A percentile compares a stretch with the other conserved stretches of the same genome.
Evolutionary conservation across 2,888 invertebrate species (phyloP).

Genomic region (Tuberolachnus salignus): DNA sequence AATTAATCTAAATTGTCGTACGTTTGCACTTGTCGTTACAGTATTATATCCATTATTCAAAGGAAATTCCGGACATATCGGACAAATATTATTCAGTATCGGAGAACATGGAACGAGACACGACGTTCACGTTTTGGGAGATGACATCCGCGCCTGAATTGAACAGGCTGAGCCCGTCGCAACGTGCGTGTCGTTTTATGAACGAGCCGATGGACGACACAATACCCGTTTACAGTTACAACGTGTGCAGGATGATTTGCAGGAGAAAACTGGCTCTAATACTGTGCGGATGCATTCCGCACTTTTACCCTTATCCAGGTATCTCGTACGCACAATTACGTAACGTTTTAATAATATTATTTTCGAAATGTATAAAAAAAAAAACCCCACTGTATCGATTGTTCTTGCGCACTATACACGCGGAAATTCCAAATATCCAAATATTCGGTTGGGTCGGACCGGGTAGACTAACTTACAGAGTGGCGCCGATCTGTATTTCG

Average conservation of each 20-base stretch:
- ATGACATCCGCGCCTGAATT: conserved; percentile 59
- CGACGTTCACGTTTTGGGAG: conserved; percentile 59
- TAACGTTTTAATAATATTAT: too few species aligned
- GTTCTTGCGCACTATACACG: too few species aligned
- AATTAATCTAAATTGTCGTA: too few species aligned
- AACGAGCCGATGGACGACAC: conserved; percentile 71
- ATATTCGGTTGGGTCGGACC: too few species aligned
- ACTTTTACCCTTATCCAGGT: conserved; percentile 75
- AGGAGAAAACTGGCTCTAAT: conserved; percentile 69
- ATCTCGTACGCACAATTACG: conserved; percentile 60
- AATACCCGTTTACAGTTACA: conserved; percentile 73
- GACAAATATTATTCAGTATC: conserved; percentile 62
- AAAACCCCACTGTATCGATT: too few species aligned
- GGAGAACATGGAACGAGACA: conserved; percentile 59
- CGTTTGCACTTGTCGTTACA: conserved; percentile 60
- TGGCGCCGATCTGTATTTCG: too few species aligned
- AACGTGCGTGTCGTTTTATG: conserved; percentile 65
- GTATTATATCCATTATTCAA: conserved; percentile 70
- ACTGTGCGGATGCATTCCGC: conserved; percentile 74
- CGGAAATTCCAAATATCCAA: too few species aligned
- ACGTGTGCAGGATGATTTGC: conserved; percentile 75
- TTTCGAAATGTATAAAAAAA: too few species aligned
- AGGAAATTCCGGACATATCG: conserved; percentile 67
- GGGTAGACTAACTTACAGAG: too few species aligned
- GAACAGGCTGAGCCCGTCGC: conserved; percentile 58